Base-by-base conservation (phyloP, 2,113 vertebrate species). In the Phaethornis superciliosus region DNA sequence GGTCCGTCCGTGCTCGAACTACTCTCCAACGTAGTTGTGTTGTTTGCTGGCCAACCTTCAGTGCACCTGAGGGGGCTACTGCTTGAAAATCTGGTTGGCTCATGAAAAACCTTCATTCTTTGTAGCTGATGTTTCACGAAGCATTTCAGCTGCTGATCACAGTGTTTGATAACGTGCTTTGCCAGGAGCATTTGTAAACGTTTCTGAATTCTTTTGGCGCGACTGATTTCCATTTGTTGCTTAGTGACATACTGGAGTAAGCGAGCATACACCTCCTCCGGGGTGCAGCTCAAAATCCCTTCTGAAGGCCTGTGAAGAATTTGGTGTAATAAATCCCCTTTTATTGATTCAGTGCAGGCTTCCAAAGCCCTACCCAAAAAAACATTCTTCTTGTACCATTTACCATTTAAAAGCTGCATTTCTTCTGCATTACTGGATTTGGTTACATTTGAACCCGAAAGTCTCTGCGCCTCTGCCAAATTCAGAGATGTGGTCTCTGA, bases 111-210 rank as follows among this genome's bases (percentile, higher is more conserved):
- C 74, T 96, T 97, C 96, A 96, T 89, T 72, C 90, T 91, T 83
- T 96, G 97, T 70, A 96, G 68, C 37, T 98, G 97, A 87, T 96
- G 98, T 85, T 95, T 97, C 93, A 97, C 74, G 18, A 99, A 98
- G 83, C 97, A 98, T 84, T 98, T 97, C 96, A 99, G 97, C 94
- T 99, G 98, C 71, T 98, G 97, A 93, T 90, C 97, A 95, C 98
- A 98, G 96, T 98, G 98, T 35, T 96, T 97, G 89, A 97, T 85
- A 67, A 98, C 97, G 26, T 98, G 98, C 84, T 98, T 98, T 56
- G 98, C 99, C 75, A 99, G 95, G 70, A 99, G 95, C 89, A 97
- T 97, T 92, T 98, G 98, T 90, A 99, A 97, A 91, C 98, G 98
- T 95, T 97, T 98, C 94, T 97, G 98, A 88, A 98, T 97, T 91